These are phyloP conservation scores for Norana najaformis DNA, from an alignment of 2,888 invertebrate genomes.

Conservation along the genomic window DNA sequence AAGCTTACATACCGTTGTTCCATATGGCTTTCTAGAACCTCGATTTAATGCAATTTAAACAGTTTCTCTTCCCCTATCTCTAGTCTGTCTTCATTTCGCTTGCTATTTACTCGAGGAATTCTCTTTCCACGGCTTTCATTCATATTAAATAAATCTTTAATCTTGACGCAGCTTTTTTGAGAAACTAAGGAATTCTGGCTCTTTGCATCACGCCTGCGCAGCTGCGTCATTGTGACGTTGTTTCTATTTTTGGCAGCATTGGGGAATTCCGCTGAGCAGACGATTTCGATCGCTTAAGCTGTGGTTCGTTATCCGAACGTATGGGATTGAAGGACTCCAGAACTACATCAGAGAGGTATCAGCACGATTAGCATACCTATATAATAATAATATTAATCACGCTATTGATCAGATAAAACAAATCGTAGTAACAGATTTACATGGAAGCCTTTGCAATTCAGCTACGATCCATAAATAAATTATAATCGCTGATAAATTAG, in stretches of 20 bases:
- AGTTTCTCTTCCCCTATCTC: no score
- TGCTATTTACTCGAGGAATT: no score
- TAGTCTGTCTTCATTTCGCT: no score
- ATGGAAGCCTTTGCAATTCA: not conserved
- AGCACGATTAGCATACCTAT: not conserved
- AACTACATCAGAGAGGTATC: constrained; percentile 80
- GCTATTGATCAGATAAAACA: not conserved
- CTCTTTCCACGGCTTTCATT: no score
- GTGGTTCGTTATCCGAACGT: constrained; percentile 94
- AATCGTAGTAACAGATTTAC: not conserved
- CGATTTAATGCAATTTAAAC: no score
- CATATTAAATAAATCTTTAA: no score
- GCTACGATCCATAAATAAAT: not conserved
- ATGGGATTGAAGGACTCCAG: constrained; percentile 90
- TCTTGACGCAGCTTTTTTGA: no score
- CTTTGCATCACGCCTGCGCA: no score
- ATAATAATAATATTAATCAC: not conserved
- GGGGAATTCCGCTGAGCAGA: constrained; percentile 94
- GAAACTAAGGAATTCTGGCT: no score
- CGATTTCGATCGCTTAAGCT: constrained; percentile 92
- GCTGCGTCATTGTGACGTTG: not conserved
- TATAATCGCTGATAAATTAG: not conserved
- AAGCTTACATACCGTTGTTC: no score
- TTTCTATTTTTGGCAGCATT: constrained; percentile 68
- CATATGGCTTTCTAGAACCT: no score